Percentiles rank a stretch among this genome's conserved stretches.
phyloP scores from a whole-genome alignment of 2,888 invertebrate species.

The Neoitamus cyanurus region DNA sequence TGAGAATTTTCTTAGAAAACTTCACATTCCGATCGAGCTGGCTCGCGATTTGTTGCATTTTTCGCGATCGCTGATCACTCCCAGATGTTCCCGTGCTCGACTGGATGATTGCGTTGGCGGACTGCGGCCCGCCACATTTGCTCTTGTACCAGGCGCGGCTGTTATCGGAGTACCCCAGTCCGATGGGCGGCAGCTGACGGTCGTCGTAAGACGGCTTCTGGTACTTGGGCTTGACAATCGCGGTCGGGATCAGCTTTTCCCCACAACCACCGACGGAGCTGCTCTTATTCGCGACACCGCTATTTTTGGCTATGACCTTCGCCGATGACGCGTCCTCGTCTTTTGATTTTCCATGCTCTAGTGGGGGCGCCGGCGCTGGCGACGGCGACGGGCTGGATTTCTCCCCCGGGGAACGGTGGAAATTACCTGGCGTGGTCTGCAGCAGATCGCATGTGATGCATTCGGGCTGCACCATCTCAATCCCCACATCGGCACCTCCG shows the following conservation, averaged over 20 bases:
- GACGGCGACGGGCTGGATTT: not conserved
- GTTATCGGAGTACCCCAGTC: constrained; percentile 54
- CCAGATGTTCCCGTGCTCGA: constrained; percentile 28
- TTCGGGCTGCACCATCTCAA: not conserved
- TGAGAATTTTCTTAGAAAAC: constrained; percentile 47
- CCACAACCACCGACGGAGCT: not conserved
- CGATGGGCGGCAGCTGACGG: constrained; percentile 62
- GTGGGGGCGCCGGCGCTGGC: not conserved
- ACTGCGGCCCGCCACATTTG: not conserved
- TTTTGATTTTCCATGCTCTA: constrained; percentile 15
- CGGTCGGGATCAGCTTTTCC: constrained; percentile 55
- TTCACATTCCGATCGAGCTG: constrained; percentile 52
- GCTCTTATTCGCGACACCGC: constrained; percentile 10
- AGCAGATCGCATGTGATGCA: constrained; percentile 46
- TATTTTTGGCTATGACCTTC: constrained; percentile 51
- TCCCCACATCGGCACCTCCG: not conserved
- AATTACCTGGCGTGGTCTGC: not conserved
- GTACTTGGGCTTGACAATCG: constrained; percentile 59
- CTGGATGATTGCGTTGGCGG: not conserved
- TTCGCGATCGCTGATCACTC: constrained; percentile 48
- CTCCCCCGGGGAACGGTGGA: not conserved
- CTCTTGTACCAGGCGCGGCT: constrained; percentile 44
- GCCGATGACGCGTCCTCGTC: not conserved
- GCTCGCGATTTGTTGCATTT: constrained; percentile 46
- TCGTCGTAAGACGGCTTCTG: constrained; percentile 63